Conservation (phyloP, 92 coral and sea anemone species). For the Parazoanthus atlanticus region DNA sequence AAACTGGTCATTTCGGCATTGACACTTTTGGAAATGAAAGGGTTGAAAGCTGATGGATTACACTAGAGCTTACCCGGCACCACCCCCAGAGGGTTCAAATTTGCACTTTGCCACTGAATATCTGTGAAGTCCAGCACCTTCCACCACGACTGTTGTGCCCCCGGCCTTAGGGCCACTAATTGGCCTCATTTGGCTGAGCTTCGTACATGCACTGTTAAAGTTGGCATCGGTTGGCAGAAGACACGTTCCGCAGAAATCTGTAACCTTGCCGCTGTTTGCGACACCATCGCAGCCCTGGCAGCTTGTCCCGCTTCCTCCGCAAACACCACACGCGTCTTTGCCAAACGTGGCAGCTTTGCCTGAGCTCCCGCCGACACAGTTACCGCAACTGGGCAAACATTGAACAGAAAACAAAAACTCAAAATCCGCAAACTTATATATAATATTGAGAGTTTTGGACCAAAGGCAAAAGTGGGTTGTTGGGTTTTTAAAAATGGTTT, state of each 20-base stretch:
- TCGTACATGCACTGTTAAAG: slow-evolving; percentile 54
- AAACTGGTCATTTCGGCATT: no score
- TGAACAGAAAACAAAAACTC: neutral
- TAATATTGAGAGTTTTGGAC: neutral
- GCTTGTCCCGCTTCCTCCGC: slow-evolving; percentile 50
- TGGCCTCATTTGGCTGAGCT: slow-evolving; percentile 47
- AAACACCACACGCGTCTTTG: slow-evolving; percentile 67
- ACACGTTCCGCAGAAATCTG: slow-evolving; percentile 65
- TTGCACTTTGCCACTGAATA: slow-evolving; percentile 55
- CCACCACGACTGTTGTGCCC: slow-evolving; percentile 41
- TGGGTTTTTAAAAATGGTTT: no score
- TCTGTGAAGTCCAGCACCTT: slow-evolving; percentile 68
- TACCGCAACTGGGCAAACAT: slow-evolving; percentile 51
- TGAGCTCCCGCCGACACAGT: slow-evolving; percentile 61
- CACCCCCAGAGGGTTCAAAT: slow-evolving; percentile 37
- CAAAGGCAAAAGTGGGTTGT: neutral
- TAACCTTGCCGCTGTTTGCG: slow-evolving; percentile 54
- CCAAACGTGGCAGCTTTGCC: slow-evolving; percentile 56
- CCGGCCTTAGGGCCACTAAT: slow-evolving; percentile 61
- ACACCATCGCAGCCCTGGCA: slow-evolving; percentile 67
- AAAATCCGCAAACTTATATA: neutral
- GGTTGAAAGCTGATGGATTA: no score
- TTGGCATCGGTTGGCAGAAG: slow-evolving; percentile 33
- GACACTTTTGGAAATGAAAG: no score
- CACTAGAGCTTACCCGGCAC: slow-evolving; percentile 23